Conservation (phyloP, 2,888 invertebrate species). For the Macropis europaea region DNA sequence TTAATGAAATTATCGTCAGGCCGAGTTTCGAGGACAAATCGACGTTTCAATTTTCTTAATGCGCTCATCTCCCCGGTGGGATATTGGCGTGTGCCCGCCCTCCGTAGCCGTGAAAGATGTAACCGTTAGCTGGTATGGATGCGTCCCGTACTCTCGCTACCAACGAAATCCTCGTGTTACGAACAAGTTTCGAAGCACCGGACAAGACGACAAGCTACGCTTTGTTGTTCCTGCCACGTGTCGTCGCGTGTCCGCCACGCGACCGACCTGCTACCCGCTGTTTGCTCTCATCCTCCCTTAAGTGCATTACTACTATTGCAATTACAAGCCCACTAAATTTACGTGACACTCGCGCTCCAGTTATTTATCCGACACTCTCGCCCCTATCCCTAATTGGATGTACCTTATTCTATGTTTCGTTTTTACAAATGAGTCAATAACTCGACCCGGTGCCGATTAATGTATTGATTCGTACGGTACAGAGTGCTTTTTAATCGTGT, state of each 20-base stretch:
- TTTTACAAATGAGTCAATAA: constrained; percentile 27
- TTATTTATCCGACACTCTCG: neutral
- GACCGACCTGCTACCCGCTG: constrained; percentile 69
- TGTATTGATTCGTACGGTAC: neutral
- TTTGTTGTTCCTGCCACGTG: constrained; percentile 70
- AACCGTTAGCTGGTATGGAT: constrained; percentile 34
- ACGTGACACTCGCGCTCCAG: constrained; percentile 24
- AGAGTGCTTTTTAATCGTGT: neutral
- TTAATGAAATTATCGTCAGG: constrained; percentile 77
- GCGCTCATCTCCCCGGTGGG: constrained; percentile 69
- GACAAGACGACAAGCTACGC: constrained; percentile 42
- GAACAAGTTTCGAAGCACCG: constrained; percentile 29
- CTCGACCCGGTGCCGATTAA: neutral
- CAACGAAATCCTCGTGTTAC: constrained; percentile 20
- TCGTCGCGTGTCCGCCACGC: constrained; percentile 73
- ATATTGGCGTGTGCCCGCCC: constrained; percentile 42
- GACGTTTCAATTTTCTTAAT: constrained; percentile 80
- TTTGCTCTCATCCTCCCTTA: constrained; percentile 66
- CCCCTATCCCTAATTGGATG: neutral
- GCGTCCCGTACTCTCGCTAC: neutral
- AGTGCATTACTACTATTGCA: constrained; percentile 68
- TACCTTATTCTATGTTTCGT: neutral
- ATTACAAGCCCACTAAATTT: constrained; percentile 60
- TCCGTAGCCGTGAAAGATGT: constrained; percentile 46
- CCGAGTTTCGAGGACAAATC: constrained; percentile 76